Evolutionary conservation across 2,888 invertebrate genomes (phyloP), one percentile per base, ranked within the genome.

Genomic region (Drosophila diplacantha): DNA sequence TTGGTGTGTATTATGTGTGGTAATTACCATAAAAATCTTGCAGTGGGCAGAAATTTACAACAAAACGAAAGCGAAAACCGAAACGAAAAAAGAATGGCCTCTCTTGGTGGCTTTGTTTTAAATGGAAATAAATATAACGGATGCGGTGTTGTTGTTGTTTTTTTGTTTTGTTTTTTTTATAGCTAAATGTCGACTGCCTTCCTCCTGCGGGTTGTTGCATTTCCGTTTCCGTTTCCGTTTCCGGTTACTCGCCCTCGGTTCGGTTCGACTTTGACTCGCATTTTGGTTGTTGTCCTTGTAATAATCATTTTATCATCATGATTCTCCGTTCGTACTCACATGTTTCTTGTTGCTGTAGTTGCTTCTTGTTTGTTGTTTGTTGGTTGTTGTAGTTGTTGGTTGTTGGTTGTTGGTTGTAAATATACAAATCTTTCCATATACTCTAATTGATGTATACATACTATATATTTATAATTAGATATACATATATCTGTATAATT

Each of bases 391-490:
- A 26, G 55, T 41, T 46, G 34, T 24, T 37, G 47, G n/a, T 34
- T 34, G 18, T 37, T 32, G 41, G 56, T 35, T 52, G 29, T 51
- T 14, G 29, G 37, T 66, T 81, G 81, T 79, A 81, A 81, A 81
- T 75, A 75, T 77, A 81, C 82, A 79, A 75, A 31, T 65, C 56
- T 58, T 65, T 67, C 65, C 43, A 71, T 70, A 73, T 81, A 71
- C 64, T 77, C 63, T 79, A 71, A 73, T 51, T 55, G 12, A 65
- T 58, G 58, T 67, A 32, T 61, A 54, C 43, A 46, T 31, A 46
- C 31, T 46, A 46, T 46, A 46, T 31, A 46, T 46, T 31, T 31
- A 46, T 46, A 31, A 29, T 44, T 44, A 37, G 37, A 47, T 56
- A 49, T 66, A 39, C 43, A 35, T 49, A 47, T 61, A 41, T 65